Evolutionary conservation across 2,113 vertebrate genomes (phyloP).

Genomic region (Halichoerus grypus): DNA sequence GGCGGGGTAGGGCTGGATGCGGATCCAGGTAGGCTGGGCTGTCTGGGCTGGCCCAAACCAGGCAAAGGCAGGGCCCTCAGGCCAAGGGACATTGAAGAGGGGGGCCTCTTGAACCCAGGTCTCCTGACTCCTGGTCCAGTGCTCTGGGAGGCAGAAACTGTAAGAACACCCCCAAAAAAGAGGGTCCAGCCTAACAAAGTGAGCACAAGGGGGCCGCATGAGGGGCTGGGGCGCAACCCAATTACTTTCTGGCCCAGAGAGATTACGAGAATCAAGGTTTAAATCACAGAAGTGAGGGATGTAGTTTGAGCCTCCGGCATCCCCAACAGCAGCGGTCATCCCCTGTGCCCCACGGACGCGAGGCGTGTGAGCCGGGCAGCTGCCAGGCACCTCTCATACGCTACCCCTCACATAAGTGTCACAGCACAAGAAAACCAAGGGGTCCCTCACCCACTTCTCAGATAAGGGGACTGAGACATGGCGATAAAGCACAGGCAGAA

Average conservation of each 20-base stretch:
- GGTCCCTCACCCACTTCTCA: background rate
- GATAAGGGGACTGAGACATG: background rate
- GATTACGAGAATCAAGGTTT: background rate
- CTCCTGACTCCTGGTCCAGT: background rate
- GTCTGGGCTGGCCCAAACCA: background rate
- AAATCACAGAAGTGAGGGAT: background rate
- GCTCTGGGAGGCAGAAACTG: background rate
- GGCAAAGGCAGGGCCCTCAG: background rate
- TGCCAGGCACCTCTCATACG: background rate
- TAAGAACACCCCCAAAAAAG: background rate
- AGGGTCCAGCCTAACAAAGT: background rate
- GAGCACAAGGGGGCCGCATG: background rate
- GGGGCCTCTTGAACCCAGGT: background rate
- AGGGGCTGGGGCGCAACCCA: background rate
- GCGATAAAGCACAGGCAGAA: background rate
- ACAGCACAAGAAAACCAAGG: background rate
- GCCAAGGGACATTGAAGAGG: background rate
- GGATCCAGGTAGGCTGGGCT: background rate
- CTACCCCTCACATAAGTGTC: background rate
- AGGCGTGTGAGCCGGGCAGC: background rate
- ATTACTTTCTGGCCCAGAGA: background rate
- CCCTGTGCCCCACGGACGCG: rapidly evolving
- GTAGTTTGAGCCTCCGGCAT: background rate
- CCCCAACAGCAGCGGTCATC: no score
- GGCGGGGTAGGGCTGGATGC: background rate